phyloP scores from a whole-genome alignment of 2,888 invertebrate genomes.

The Ommatoiulus sabulosus region DNA sequence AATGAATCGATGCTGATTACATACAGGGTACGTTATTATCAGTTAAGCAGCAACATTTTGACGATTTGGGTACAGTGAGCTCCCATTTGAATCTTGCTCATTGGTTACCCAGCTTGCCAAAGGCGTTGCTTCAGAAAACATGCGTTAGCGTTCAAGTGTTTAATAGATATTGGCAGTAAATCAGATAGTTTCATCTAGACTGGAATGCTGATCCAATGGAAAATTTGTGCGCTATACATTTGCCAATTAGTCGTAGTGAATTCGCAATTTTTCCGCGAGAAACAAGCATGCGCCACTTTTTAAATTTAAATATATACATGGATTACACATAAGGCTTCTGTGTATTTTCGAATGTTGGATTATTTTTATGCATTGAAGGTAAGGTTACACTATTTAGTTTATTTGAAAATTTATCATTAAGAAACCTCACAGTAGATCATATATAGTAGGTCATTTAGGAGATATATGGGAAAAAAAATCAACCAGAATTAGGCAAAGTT shows the following conservation, averaged over 20 bases:
- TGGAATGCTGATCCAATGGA: conserved; percentile 31
- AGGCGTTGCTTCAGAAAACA: conserved; percentile 21
- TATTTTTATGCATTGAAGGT: not conserved
- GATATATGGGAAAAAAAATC: too few species aligned
- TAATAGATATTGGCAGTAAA: conserved; percentile 6
- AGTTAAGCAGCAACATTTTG: not conserved
- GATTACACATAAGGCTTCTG: not conserved
- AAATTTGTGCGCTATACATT: not conserved
- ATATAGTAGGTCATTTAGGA: too few species aligned
- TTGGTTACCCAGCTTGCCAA: not conserved
- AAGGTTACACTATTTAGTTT: not conserved
- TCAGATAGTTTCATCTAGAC: not conserved
- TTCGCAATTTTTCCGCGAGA: not conserved
- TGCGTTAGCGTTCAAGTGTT: not conserved
- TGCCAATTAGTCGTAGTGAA: not conserved
- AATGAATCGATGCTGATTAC: not conserved
- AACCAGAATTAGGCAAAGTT: not conserved
- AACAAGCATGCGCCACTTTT: not conserved
- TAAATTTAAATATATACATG: not conserved
- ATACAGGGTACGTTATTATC: not conserved
- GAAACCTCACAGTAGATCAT: too few species aligned
- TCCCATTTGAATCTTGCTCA: not conserved
- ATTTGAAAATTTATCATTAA: not conserved
- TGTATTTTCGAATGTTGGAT: not conserved
- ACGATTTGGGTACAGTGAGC: not conserved